Base-by-base conservation (phyloP, 1,140 invertebrate species). In the Drosophila varians region DNA sequence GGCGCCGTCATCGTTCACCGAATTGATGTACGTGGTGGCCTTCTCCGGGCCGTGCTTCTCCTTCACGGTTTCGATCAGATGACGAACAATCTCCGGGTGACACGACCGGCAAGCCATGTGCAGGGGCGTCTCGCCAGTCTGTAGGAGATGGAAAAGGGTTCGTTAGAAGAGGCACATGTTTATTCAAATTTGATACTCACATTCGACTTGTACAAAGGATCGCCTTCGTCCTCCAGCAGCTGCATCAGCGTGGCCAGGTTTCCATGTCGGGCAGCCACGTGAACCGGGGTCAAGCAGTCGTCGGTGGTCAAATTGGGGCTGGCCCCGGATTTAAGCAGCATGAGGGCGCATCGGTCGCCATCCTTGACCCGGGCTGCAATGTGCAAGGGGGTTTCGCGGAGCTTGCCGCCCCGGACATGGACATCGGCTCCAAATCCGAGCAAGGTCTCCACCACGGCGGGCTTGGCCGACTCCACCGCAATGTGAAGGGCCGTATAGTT, bases 401-500 rank as follows among this genome's bases (percentile, higher is more conserved):
- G 92, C 78, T 95, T 95, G 0, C 97, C 96, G 54, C 96, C 98
- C 91, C 97, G 94, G 1, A 99, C 95, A 92, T 99, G 97, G 3
- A 99, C 98, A 91, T 99, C 96, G 3, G 99, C 98, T 23, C 99
- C 98, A 90, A 96, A 98, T 4, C 99, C 99, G 1, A 99, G 92
- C 19, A 99, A 92, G 0, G 97, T 98, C 92, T 99, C 98, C 11
- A 99, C 98, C 4, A 99, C 98, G 19, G 96, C 94, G 7, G 98
- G 97, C 90, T 99, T 98, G 55, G 96, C 96, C 31, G 96, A 97
- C 92, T 99, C 97, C 2, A 99, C 98, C n/a, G 98, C 98, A 75
- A 99, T 97, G 89, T 99, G 99, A 0, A 99, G 92, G n/a, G 99
- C 98, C 16, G 99, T 99, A 91, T 98, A 99, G 88, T 99, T 98